Base-by-base conservation (phyloP, 1,140 invertebrate species). In the Tetramorium simillimum region DNA sequence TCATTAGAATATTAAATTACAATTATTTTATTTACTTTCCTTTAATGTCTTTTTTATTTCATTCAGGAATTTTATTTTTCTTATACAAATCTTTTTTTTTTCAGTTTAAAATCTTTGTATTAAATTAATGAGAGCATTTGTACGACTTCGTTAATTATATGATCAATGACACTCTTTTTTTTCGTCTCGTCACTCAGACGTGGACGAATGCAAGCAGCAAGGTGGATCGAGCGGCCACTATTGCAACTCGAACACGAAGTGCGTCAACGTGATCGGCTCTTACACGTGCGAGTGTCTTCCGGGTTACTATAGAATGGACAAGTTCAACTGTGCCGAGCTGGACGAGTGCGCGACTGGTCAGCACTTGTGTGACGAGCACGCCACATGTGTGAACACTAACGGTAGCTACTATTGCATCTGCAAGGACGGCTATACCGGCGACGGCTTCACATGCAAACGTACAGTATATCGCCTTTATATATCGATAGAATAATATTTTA, bases 401-500 rank as follows among this genome's bases (percentile, higher is more conserved):
- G 98, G 98, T 58, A 97, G 97, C 85, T 99, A 98, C 95, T 96
- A 96, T 69, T 99, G 98, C 94, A 95, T 96, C 10, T 99, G 98
- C 95, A 95, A 96, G 37, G 95, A 96, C 12, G 98, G 98, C 7
- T 99, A 98, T 95, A 95, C 96, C 43, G 98, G 98, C 63, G 97
- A 99, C 94, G 98, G 98, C 77, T 97, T 97, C 93, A 95, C 96
- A 24, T 99, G 98, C 94, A 96, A 96, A 95, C 97, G 98, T 98
- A 91, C 21, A 81, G 73, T 53, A 58, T 81, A n/a, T 14, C 33
- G 53, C 28, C 10, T 84, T 60, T 49, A 58, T 21, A 16, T 56
- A 43, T 56, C 43, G 33, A 67, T 81, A 69, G 18, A 4, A 2
- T 10, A 63, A 56, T 56, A 28, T 56, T 28, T 81, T 51, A 70